These are phyloP conservation scores for Plusia festucae DNA, from an alignment of 2,888 invertebrate genomes.

Conservation along the genomic window DNA sequence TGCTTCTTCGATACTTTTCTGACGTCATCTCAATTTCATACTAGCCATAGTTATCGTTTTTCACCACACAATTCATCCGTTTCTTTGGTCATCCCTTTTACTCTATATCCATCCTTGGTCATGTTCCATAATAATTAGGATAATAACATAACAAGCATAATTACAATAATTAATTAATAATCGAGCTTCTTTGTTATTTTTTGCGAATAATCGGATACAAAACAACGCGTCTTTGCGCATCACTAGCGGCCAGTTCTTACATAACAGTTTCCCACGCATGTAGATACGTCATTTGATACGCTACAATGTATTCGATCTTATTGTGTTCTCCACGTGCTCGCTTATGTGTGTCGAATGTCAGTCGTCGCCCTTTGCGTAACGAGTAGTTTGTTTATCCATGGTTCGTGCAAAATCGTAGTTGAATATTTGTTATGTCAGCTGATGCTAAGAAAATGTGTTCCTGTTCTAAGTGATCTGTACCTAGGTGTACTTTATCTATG, in stretches of 20 bases:
- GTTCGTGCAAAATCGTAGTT: not conserved
- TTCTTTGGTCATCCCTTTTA: no score
- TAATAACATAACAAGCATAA: no score
- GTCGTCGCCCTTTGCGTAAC: conserved; percentile 19
- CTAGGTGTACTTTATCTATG: no score
- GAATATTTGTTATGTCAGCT: not conserved
- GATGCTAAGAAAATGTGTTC: no score
- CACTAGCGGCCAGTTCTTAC: conserved; percentile 27
- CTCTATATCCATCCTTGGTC: no score
- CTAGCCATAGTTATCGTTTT: no score
- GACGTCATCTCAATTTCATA: no score
- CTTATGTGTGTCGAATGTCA: conserved; percentile 23
- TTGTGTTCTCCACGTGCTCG: conserved; percentile 38
- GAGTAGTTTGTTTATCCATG: not conserved
- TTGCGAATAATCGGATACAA: not conserved
- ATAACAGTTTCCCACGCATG: conserved; percentile 46
- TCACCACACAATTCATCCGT: no score
- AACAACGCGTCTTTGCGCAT: conserved; percentile 10
- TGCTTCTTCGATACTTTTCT: no score
- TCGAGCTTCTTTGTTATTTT: not conserved
- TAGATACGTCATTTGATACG: conserved; percentile 43
- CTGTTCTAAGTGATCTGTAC: no score
- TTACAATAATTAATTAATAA: no score
- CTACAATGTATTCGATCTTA: conserved; percentile 39
- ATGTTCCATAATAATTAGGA: no score